Evolutionary conservation across 2,888 invertebrate genomes (phyloP), one percentile per base, ranked within the genome.

Genomic region (Pristionchus maxplancki): DNA sequence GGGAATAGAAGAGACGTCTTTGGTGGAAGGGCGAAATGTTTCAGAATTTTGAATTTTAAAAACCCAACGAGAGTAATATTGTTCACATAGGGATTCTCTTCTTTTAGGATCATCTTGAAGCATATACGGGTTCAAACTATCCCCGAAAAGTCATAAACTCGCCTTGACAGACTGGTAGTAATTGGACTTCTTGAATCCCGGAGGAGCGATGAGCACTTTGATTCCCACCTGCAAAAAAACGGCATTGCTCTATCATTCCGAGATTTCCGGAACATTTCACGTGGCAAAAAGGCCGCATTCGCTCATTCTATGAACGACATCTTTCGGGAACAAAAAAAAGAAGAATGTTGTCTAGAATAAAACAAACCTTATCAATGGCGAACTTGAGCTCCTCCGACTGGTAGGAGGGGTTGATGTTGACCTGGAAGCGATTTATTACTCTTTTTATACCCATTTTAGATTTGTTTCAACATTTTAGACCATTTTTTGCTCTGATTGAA

Each of bases 351-450:
- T n/a, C n/a, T n/a, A 31, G 24, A 17, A 24, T 44, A 24, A 20
- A 48, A 50, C 44, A 50, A 64, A 95, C 97, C 95, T 97, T 97
- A 53, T 96, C 96, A 24, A 97, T 94, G 87, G 96, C 96, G 94
- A 96, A 97, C 84, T 96, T 96, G 1, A 97, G 92, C 94, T 98
- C 97, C 17, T 95, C 95, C 0, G 96, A 95, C 94, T 96, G 96
- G 94, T 97, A 97, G 0, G 96, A 96, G 0, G 97, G 96, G 89
- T 98, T 97, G 50, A 97, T 96, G 89, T 96, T 96, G 17, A 97
- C 97, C 95, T 96, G 95, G 58, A 95, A 85, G 44, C 6, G n/a
- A 67, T 37, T n/a, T n/a, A 15, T 28, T 20, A 28, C 15, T 48
- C 8, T 24, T 50, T 2, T 34, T 6, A 37, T 15, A 24, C n/a